Base-by-base conservation (phyloP, 2,113 vertebrate genomes). In the Todiramphus saurophagus region DNA sequence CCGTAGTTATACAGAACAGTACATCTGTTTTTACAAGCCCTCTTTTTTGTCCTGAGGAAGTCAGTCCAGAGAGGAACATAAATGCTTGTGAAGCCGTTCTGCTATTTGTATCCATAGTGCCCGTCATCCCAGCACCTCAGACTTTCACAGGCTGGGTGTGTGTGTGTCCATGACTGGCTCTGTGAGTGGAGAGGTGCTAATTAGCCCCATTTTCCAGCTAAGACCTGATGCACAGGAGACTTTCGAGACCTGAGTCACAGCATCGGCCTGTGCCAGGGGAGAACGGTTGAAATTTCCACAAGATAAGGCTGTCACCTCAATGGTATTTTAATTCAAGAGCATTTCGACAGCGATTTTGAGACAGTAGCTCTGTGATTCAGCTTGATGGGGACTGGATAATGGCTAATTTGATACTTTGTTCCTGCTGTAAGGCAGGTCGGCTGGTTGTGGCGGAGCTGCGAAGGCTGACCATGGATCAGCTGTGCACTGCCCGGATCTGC, bases 401-500 rank as follows among this genome's bases (percentile, higher is more conserved):
- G 8, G 30, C 25, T 53, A 1, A 1, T 13, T 9, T 23, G 35
- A 13, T 24, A 7, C 16, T 35, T 10, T 7, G 4, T 4, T 33
- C n/a, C 9, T 9, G 15, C 24, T 35, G 41, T 4, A 14, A 16
- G 27, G 39, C 27, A 8, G 33, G 28, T 39, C 31, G 28, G 25
- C 44, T 7, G 24, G 4, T 27, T 4, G 39, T 2, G 41, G 50
- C 4, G 11, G 27, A 25, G 59, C 13, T 2, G 51, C 8, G 63
- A n/a, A 39, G 74, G 67, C 23, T 0, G 0, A 14, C 30, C 37
- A 3, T 0, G 15, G 43, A 1, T 5, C 56, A 31, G 28, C 68
- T 2, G 33, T 10, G 59, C 5, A 1, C 66, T 27, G 4, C 31
- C 4, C 30, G 4, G 56, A 4, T 3, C 41, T 23, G 67, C 78